These are phyloP conservation scores for Drosophila meridiana DNA, from an alignment of 2,888 invertebrate genomes.

Conservation along the genomic window DNA sequence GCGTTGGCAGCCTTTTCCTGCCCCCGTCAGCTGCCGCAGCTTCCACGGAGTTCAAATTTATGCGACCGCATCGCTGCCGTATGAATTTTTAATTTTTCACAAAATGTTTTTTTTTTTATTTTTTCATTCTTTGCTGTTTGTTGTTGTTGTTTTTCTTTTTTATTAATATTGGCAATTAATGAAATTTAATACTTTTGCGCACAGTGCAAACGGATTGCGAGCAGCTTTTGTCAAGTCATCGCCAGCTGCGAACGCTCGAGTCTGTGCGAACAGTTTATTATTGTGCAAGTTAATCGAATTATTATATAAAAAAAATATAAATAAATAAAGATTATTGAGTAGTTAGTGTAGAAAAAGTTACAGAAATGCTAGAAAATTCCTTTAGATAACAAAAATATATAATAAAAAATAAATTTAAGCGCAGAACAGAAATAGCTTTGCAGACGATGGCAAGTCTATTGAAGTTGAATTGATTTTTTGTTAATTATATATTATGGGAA, in stretches of 20 bases:
- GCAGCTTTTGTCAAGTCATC: conserved; percentile 47
- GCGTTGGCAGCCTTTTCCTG: not conserved
- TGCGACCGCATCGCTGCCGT: conserved; percentile 77
- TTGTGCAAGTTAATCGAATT: conserved; percentile 28
- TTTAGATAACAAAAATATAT: not conserved
- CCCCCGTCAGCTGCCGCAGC: not conserved
- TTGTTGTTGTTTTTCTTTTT: conserved; percentile 25
- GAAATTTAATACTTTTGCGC: conserved; percentile 82
- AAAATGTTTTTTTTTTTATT: conserved; percentile 34
- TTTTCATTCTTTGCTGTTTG: conserved; percentile 12
- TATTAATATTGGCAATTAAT: conserved; percentile 80
- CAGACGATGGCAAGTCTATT: too few species aligned
- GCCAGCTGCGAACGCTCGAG: conserved; percentile 4
- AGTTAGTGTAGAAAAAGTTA: not conserved
- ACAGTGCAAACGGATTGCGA: conserved; percentile 37
- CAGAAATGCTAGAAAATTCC: not conserved
- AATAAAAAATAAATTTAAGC: not conserved
- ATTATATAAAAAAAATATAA: not conserved
- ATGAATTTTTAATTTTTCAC: conserved; percentile 76
- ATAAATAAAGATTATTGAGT: not conserved
- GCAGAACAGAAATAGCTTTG: too few species aligned
- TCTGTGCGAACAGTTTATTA: conserved; percentile 6
- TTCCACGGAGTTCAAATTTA: conserved; percentile 59
- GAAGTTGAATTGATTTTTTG: too few species aligned
- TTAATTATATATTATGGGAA: too few species aligned